Conservation (phyloP, 2,113 vertebrate genomes). For the Pedetes capensis region DNA sequence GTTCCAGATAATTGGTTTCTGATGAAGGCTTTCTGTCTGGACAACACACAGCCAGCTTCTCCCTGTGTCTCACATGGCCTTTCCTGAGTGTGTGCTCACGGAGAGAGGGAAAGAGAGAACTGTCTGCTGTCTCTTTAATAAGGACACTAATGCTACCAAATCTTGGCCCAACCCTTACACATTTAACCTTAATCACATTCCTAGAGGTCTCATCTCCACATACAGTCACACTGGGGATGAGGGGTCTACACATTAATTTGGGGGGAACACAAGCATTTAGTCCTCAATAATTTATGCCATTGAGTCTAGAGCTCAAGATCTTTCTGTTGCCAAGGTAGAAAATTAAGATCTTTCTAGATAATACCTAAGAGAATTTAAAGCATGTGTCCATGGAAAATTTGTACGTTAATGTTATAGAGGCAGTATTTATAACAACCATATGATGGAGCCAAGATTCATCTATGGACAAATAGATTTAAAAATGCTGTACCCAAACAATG, state of each 20-base stretch:
- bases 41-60: not conserved
- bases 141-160: not conserved
- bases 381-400: not conserved
- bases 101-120: not conserved
- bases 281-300: not conserved
- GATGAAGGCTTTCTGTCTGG: not conserved
- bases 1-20: not conserved
- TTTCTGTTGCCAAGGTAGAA: not conserved
- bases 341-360: not conserved
- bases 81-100: not conserved
- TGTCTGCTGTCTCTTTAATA: not conserved
- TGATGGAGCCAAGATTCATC: too few species aligned
- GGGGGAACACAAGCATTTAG: not conserved
- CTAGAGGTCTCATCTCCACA: not conserved
- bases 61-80: not conserved
- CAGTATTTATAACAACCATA: not conserved
- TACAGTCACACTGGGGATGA: not conserved
- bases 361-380: not conserved
- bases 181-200: not conserved
- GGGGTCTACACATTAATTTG: not conserved
- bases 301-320: not conserved
- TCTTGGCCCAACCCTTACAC: not conserved
- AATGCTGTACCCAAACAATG: not conserved
- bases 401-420: not conserved
- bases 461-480: not conserved